Evolutionary conservation across 2,888 invertebrate species (phyloP).

Genomic region (Pristionchus japonicus): DNA sequence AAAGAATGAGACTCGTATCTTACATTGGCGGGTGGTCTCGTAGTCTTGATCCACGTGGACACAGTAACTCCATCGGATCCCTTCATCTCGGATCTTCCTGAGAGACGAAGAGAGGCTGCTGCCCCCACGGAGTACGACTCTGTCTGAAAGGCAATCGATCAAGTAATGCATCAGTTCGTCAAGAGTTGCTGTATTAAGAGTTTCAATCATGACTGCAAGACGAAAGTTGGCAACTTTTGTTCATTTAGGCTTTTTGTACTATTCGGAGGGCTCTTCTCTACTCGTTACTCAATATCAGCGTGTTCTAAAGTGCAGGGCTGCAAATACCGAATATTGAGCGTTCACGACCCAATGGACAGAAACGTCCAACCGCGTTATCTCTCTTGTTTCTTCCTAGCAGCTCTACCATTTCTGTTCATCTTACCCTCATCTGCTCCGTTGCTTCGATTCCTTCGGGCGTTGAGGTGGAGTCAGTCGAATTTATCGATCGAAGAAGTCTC

Average conservation of each 20-base stretch:
- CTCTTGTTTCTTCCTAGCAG: too few relatives aligned
- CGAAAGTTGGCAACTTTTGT: too few relatives aligned
- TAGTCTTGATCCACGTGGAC: constrained; percentile 35
- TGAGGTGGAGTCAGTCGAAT: neutral
- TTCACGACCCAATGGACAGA: too few relatives aligned
- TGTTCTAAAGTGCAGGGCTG: too few relatives aligned
- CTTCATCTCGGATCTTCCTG: constrained; percentile 30
- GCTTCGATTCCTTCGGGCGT: neutral
- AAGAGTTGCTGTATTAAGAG: too few relatives aligned
- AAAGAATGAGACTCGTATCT: too few relatives aligned
- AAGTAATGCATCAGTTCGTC: neutral
- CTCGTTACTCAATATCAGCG: too few relatives aligned
- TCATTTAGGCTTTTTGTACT: too few relatives aligned
- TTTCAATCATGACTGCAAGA: too few relatives aligned
- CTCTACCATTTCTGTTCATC: neutral
- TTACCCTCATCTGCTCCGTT: neutral
- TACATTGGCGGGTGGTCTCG: neutral
- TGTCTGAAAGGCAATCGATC: neutral
- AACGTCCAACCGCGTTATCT: too few relatives aligned
- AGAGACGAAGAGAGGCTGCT: constrained; percentile 17
- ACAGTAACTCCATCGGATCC: constrained; percentile 27
- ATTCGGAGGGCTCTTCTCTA: too few relatives aligned
- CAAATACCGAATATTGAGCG: too few relatives aligned
- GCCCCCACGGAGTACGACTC: constrained; percentile 38
- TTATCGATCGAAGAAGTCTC: constrained; percentile 33